Base-by-base conservation (phyloP, 2,797 vertebrate genomes). In the Enteromius mattozi region DNA sequence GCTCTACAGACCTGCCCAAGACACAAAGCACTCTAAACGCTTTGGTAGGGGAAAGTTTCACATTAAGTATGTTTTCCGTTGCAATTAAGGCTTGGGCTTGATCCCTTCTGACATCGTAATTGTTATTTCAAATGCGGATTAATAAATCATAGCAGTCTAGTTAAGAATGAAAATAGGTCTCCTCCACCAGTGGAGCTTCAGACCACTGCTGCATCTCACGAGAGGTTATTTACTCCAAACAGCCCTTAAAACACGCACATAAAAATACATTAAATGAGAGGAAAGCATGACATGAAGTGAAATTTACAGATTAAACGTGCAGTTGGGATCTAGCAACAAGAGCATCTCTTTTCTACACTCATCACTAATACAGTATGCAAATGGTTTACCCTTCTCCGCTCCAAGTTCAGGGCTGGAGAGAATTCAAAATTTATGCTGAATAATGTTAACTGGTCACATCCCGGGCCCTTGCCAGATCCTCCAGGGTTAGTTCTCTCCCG, bases 51-150 rank as follows among this genome's bases (percentile, higher is more conserved):
- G 68, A 16, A 54, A 59, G 75, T 82, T 79, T 91, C 90, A 93
- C 87, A 93, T 92, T 93, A 94, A 92, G 91, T 93, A 92, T 95
- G 93, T 96, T 97, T 97, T 96, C 95, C 94, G 92, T 91, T 93
- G 94, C 95, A 96, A 97, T 97, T 97, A 97, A 96, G 93, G 93
- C 92, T 96, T 96, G 95, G 94, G 94, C 92, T 92, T 96, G 94
- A 96, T 96, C 95, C 92, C 94, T 95, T 95, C 95, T 93, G 93
- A 95, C 94, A 96, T 88, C 87, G 94, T 96, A 96, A 96, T 97
- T 98, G 96, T 97, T 96, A 97, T 97, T 97, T 97, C 94, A 96
- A 96, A 97, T 95, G 92, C 91, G 94, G 93, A 97, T 98, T 95
- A 97, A 97, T 97, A 98, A 98, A 97, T 96, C 94, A 97, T 97